Evolutionary conservation across 1,140 invertebrate genomes (phyloP), one percentile per base, ranked within the genome.

Genomic region (Cydia strobilella): DNA sequence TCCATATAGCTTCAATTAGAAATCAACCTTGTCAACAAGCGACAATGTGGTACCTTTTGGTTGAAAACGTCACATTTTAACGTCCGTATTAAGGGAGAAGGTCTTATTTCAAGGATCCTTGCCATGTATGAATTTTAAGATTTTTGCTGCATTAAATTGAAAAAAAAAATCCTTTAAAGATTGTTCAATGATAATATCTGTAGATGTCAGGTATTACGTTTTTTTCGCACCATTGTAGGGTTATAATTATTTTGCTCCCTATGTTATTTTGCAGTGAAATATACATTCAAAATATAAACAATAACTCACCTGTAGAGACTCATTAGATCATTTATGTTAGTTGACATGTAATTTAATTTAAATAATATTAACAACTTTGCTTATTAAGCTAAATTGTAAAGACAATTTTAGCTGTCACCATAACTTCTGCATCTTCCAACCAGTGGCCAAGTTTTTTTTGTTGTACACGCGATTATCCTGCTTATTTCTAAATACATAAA

Each of bases 341-440:
- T 59, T 59, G 20, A 59, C 54, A 18, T 54, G 51, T 54, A 54
- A 54, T 54, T 54, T 45, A 18, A 18, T n/a, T 54, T 7, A n/a
- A 39, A 54, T 54, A n/a, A 54, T 54, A 18, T 54, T 18, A n/a
- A 54, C 51, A 59, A n/a, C 18, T 59, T 59, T 23, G 20, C 54
- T 59, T 59, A 20, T 23, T 59, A 3, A 20, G 20, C 7, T 20
- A 23, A 20, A 23, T 59, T 59, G 54, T 23, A 23, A 20, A 59
- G 54, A 23, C 54, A 59, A 59, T 59, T 59, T 59, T 20, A 59
- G 54, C 54, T 59, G 54, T 59, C 54, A 59, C 20, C n/a, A 9
- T 59, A 59, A 18, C 6, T 59, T 54, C n/a, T 54, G 51, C 51
- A 20, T 18, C n/a, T 54, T 54, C 12, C 15, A 6, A 54, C 51